Percentiles rank a stretch among this genome's conserved stretches.
Evolutionary conservation across 2,888 invertebrate species (phyloP).

Genomic region (Sericinus montela): DNA sequence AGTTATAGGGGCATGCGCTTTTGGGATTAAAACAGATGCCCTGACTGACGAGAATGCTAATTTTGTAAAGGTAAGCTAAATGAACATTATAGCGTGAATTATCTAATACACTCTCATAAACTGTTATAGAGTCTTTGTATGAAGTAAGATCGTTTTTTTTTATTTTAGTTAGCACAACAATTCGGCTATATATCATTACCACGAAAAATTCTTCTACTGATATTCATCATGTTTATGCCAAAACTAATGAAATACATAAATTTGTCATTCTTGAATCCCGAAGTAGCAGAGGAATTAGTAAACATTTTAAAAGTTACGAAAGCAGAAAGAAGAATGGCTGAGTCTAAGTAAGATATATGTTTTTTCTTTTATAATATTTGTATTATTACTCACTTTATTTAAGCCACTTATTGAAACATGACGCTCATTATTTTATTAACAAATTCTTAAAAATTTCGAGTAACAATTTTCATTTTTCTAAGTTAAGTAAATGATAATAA

Average conservation of each 20-base stretch:
- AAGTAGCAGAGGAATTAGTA: conserved; percentile 53
- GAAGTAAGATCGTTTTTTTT: neutral
- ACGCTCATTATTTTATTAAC: too few species aligned
- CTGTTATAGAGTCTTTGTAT: neutral
- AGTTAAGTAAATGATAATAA: too few species aligned
- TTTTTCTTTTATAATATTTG: too few species aligned
- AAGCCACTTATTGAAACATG: too few species aligned
- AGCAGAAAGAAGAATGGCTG: conserved; percentile 48
- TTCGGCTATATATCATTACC: conserved; percentile 53
- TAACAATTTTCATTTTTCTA: too few species aligned
- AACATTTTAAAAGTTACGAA: conserved; percentile 58
- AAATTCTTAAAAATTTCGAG: too few species aligned
- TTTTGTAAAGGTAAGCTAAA: conserved; percentile 61
- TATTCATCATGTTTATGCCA: conserved; percentile 54
- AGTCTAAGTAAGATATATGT: conserved; percentile 44
- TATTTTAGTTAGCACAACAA: conserved; percentile 60
- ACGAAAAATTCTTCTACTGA: conserved; percentile 50
- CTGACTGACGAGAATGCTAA: conserved; percentile 67
- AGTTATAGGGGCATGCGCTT: conserved; percentile 78
- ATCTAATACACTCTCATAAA: neutral
- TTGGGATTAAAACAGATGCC: conserved; percentile 75
- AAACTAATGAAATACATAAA: conserved; percentile 44
- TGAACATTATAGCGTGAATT: too few species aligned
- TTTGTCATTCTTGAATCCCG: conserved; percentile 56
- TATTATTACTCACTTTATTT: too few species aligned